These are phyloP conservation scores for Brachypterus glaber DNA, from an alignment of 2,888 invertebrate genomes.

Conservation along the genomic window DNA sequence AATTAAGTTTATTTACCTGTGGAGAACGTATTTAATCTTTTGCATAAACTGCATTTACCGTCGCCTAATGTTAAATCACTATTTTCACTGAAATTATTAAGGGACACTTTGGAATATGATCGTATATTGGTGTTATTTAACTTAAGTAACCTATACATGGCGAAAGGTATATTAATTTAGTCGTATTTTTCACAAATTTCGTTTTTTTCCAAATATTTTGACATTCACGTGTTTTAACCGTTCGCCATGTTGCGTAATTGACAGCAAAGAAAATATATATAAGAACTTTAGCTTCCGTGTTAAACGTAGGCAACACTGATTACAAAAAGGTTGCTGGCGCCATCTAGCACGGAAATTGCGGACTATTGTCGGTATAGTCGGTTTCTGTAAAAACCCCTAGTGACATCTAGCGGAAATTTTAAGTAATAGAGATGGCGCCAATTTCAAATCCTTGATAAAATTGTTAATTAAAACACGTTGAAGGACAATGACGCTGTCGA, in stretches of 20 bases:
- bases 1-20: conserved; percentile 22
- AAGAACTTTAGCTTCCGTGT: too few species aligned
- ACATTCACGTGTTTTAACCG: conserved; percentile 4
- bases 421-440: too few species aligned
- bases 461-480: too few species aligned
- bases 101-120: conserved; percentile 27
- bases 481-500: too few species aligned
- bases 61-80: conserved; percentile 19
- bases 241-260: conserved; percentile 3
- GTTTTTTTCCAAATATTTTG: not conserved
- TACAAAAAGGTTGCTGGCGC: too few species aligned
- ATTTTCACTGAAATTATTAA: conserved; percentile 22
- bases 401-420: too few species aligned
- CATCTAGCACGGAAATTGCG: too few species aligned
- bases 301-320: too few species aligned
- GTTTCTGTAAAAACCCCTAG: too few species aligned
- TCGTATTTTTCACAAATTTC: conserved; percentile 3
- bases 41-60: conserved; percentile 32
- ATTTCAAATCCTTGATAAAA: too few species aligned
- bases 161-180: not conserved
- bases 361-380: too few species aligned
- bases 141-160: conserved; percentile 29
- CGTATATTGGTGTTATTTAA: conserved; percentile 25
- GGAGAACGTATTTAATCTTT: conserved; percentile 28
- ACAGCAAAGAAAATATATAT: too few species aligned